These are phyloP conservation scores for Simalia tracyae DNA, from an alignment of 2,797 vertebrate genomes.

Conservation along the genomic window DNA sequence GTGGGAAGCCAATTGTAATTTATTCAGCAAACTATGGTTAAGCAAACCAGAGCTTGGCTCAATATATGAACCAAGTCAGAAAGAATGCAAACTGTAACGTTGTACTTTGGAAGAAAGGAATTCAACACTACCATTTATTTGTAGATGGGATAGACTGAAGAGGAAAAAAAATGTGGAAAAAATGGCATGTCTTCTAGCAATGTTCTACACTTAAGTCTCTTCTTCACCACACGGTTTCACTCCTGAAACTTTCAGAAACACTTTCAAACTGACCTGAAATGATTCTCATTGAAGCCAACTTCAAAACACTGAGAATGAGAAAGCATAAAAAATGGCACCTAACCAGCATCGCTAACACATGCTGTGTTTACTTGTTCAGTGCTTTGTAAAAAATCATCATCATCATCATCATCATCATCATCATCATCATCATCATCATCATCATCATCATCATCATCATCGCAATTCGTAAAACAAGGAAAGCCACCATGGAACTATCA, in stretches of 20 bases:
- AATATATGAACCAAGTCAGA: not conserved
- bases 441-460: not conserved
- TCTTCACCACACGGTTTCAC: not conserved
- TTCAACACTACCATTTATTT: not conserved
- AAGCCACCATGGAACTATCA: not conserved
- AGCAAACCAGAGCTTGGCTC: not conserved
- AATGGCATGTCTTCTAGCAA: not conserved
- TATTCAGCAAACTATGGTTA: not conserved
- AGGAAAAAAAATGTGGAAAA: not conserved
- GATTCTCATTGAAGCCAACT: not conserved
- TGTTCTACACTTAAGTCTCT: not conserved
- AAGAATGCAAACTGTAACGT: not conserved
- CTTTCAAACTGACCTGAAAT: not conserved
- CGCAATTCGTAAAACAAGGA: not conserved
- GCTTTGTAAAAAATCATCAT: not conserved
- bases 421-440: not conserved
- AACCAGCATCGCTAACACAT: not conserved
- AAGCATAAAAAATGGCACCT: not conserved
- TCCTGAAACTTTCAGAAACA: not conserved
- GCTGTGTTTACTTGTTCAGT: not conserved
- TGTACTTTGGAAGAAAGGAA: not conserved
- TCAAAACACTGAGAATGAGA: not conserved
- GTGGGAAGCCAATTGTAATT: not conserved
- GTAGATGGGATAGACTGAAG: not conserved
- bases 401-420: not conserved